Evolutionary conservation across 2,113 vertebrate genomes (phyloP).

Genomic region (Pyxicephalus adspersus): DNA sequence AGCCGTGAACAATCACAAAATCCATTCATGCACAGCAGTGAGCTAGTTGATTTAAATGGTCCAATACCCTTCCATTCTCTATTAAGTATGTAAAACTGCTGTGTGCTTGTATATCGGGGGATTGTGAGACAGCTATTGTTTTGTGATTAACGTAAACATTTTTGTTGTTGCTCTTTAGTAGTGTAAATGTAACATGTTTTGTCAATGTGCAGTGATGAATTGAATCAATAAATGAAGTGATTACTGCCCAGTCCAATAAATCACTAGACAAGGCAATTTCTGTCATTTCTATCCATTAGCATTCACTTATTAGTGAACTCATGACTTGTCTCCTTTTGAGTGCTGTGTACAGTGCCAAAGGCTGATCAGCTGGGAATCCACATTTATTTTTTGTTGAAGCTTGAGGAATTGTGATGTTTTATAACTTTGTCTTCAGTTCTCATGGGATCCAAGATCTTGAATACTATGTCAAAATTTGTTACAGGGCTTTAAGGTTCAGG

Average conservation of each 20-base stretch:
- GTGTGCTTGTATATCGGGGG: background rate
- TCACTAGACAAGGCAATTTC: slow-evolving; percentile 40
- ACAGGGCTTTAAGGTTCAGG: background rate
- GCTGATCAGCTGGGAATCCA: slow-evolving; percentile 14
- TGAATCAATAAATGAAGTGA: slow-evolving; percentile 51
- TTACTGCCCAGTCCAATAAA: slow-evolving; percentile 47
- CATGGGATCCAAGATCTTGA: background rate
- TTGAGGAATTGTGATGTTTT: slow-evolving; percentile 29
- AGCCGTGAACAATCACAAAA: background rate
- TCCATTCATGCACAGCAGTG: background rate
- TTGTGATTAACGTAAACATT: slow-evolving; percentile 41
- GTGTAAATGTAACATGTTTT: slow-evolving; percentile 34
- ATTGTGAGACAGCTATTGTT: slow-evolving; percentile 5
- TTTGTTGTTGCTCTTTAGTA: slow-evolving; percentile 32
- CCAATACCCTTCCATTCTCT: background rate
- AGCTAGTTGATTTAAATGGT: slow-evolving; percentile 7
- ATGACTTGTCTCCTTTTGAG: slow-evolving; percentile 30
- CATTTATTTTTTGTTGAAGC: slow-evolving; percentile 3
- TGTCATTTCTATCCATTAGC: slow-evolving; percentile 46
- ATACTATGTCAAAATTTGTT: slow-evolving; percentile 15
- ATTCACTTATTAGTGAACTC: slow-evolving; percentile 53
- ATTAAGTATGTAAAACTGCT: slow-evolving; percentile 1
- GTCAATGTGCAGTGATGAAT: slow-evolving; percentile 46
- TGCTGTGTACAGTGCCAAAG: slow-evolving; percentile 4
- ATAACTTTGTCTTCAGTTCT: slow-evolving; percentile 13